Evolutionary conservation across 2,888 invertebrate genomes (phyloP), one percentile per base, ranked within the genome.

Genomic region (Morpho helenor): DNA sequence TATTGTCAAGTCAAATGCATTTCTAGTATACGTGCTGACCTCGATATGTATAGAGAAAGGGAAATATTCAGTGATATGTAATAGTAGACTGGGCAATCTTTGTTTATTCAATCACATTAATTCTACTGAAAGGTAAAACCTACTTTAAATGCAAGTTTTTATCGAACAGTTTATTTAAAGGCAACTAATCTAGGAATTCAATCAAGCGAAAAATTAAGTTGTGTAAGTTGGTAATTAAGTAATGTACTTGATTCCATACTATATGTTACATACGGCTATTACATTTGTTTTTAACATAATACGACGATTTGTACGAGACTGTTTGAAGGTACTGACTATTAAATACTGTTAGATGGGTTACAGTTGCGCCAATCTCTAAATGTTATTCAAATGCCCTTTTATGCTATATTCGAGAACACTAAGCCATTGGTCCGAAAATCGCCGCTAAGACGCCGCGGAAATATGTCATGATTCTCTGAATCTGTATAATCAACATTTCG

Each of bases 41-140:
- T 45, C 52, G 52, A 44, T 52, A 39, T 31, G n/a, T 44, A 44
- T 10, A 44, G 52, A 52, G 52, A 52, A 52, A 52, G 52, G 52
- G 44, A 52, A 52, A 44, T 31, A 51, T 16, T 44, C 44, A 42
- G 42, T 52, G 10, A 31, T 44, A 44, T 44, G 39, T 22, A n/a
- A 44, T 45, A 52, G 52, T 52, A 31, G 39, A 31, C 39, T 39
- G 39, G 48, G 31, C 31, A 8, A 45, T 8, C 52, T 45, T 52
- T 52, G 44, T 52, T 52, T 43, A 42, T 22, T n/a, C 22, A 42
- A 16, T 16, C 9, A 7, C 10, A 39, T 31, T 7, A 10, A 43
- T 23, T 43, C 7, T 31, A 23, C 43, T 43, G 51, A 23, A 43
- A 7, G n/a, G 45, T 8, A 31, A 39, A 39, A 44, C 31, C 7